Evolutionary conservation across 2,888 invertebrate species (phyloP).

Genomic region (Brachycybe producta): DNA sequence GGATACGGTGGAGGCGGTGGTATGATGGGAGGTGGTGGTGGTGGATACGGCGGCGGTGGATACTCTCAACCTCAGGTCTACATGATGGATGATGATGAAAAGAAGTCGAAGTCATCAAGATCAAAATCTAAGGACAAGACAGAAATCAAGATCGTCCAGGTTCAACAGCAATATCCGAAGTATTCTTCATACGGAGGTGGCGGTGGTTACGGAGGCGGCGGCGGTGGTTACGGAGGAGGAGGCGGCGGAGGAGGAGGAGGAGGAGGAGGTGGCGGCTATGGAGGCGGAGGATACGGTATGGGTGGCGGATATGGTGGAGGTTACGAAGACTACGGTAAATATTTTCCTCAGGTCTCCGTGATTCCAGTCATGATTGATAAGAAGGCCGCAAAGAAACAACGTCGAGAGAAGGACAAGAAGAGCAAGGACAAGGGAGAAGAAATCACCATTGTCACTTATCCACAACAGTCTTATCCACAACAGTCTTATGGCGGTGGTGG

Average conservation of each 20-base stretch:
- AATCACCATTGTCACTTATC: conserved; percentile 15
- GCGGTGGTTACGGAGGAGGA: conserved; percentile 7
- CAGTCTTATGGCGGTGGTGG: conserved; percentile 14
- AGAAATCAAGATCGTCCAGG: conserved; percentile 15
- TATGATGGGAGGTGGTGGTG: conserved; percentile 1
- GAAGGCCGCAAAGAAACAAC: conserved; percentile 11
- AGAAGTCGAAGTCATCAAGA: background rate
- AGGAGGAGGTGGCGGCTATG: conserved; percentile 10
- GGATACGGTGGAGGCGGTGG: conserved; percentile 10
- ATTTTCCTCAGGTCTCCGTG: conserved; percentile 15
- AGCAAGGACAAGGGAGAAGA: conserved; percentile 11
- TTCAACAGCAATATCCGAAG: conserved; percentile 7
- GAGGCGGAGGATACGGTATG: conserved; percentile 6
- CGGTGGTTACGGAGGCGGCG: conserved; percentile 4
- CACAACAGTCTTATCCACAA: conserved; percentile 3
- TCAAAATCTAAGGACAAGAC: conserved; percentile 1
- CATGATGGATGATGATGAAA: conserved; percentile 14
- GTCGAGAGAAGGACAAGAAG: background rate
- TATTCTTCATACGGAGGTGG: conserved; percentile 12
- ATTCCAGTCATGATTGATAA: conserved; percentile 17
- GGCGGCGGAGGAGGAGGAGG: conserved; percentile 8
- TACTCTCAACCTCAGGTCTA: conserved; percentile 8
- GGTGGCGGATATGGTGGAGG: conserved; percentile 2
- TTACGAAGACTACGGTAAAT: conserved; percentile 7
- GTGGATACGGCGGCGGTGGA: conserved; percentile 1